Base-by-base conservation (phyloP, 2,113 vertebrate species). In the Labeo catla region DNA sequence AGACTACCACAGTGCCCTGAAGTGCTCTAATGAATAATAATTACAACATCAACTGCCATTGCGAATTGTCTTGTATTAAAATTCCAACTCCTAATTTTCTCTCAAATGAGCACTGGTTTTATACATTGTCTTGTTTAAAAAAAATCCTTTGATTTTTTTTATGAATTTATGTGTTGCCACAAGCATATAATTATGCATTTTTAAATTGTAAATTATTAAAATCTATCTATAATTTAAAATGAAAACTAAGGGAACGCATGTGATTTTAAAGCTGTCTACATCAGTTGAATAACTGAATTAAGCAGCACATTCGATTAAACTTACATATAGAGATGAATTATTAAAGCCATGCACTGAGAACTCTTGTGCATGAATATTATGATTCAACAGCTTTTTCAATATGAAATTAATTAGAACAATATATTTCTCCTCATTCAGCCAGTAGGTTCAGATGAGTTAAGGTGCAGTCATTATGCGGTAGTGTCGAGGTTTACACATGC, bases 141-240 rank as follows among this genome's bases (percentile, higher is more conserved):
- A 86, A 81, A 54, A 74, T 49, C 73, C 23, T 73, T 74, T 76
- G 76, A 86, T 73, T 84, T 43, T n/a, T 59, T 70, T 43, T 13
- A 59, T 59, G 85, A 87, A 86, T 90, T 91, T 87, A 91, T 90
- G 79, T 87, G 47, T 87, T 76, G 61, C 86, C 84, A 87, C 90
- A 86, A 91, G 82, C 88, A 91, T 89, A 87, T 86, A 90, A 93
- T 91, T 93, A 92, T 90, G 85, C 83, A 90, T 70, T 88, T 90
- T 90, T 86, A 90, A 80, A 74, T 86, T 45, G 92, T 93, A 79
- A 90, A 92, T 92, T 91, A 93, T 94, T 90, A 88, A 94, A 91
- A 91, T 84, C 84, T 88, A 68, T 93, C 84, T 92, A 93, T 93
- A 90, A 94, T 93, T 93, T 81, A 94, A 76, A 91, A 50, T 86